These are phyloP conservation scores for Elymnias hypermnestra DNA, from an alignment of 1,140 invertebrate species.

Conservation along the genomic window DNA sequence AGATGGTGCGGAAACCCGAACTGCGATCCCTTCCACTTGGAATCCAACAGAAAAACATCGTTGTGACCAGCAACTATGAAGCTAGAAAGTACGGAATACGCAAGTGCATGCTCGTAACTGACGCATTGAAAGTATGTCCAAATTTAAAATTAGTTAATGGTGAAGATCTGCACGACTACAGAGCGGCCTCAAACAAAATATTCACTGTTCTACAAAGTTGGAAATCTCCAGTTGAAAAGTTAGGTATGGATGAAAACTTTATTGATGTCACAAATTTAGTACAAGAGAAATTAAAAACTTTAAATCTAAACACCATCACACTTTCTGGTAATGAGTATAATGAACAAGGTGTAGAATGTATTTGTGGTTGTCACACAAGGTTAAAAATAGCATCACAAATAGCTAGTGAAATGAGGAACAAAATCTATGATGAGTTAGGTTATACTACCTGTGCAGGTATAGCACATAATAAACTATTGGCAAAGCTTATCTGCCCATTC, in stretches of 20 bases:
- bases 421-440: conserved; percentile 80
- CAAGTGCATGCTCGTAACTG: conserved; percentile 84
- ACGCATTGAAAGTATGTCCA: conserved; percentile 82
- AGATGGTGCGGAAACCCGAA: conserved; percentile 83
- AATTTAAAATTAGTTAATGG: conserved; percentile 83
- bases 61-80: conserved; percentile 88
- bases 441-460: conserved; percentile 89
- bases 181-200: conserved; percentile 83
- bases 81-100: conserved; percentile 83
- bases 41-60: conserved; percentile 86
- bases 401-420: conserved; percentile 82
- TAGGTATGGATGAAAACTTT: conserved; percentile 89
- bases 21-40: conserved; percentile 81
- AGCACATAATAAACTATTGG: conserved; percentile 88
- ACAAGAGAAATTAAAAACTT: conserved; percentile 67
- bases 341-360: conserved; percentile 76
- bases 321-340: conserved; percentile 77
- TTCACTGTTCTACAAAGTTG: conserved; percentile 81
- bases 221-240: conserved; percentile 82
- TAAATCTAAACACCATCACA: conserved; percentile 40
- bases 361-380: conserved; percentile 82
- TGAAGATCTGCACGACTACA: conserved; percentile 85
- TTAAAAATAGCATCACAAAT: conserved; percentile 81
- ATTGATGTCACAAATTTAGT: conserved; percentile 85
- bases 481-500: conserved; percentile 84